Base-by-base conservation (phyloP, 2,113 vertebrate species). In the Aspidoscelis tigris region DNA sequence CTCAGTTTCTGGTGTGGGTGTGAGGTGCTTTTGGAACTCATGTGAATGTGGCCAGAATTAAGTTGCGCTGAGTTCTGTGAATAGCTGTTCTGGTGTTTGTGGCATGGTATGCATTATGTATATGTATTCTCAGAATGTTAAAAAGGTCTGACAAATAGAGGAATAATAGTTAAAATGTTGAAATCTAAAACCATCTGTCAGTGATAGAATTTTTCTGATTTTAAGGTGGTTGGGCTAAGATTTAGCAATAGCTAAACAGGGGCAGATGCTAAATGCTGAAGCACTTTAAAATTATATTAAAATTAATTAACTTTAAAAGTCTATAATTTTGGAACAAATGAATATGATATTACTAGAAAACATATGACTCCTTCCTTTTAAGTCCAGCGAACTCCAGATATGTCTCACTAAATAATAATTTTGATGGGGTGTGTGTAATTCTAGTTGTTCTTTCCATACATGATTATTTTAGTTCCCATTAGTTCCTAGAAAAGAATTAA, bases 161-260 rank as follows among this genome's bases (percentile, higher is more conserved):
- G 85, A 86, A 88, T 81, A 33, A 72, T 87, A 61, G 69, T 89
- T 85, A 90, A 88, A 93, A 50, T 84, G 75, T 89, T 41, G 26
- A 55, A 11, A n/a, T 24, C 65, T 86, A 73, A 83, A 39, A 69
- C 3, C 26, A 39, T 70, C 33, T 39, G 78, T 72, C 91, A 84
- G 78, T 84, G 74, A 26, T 50, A 79, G 22, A 70, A 10, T 39
- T 43, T n/a, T 88, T 79, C 91, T 18, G 22, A 50, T 61, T 79
- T 43, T 81, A 9, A 41, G 6, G 72, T 88, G 83, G 76, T 61
- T 90, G 86, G 86, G 33, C 47, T 80, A 70, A 2, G 7, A 47
- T 39, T 5, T 0, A 84, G 12, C 14, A 79, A 47, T 58, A 76
- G 47, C 39, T 83, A 87, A 26, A 47, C 78, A 55, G 74, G 82